These are phyloP conservation scores for Lepilemur ruficaudatus DNA, from an alignment of 2,797 vertebrate species.

Conservation along the genomic window DNA sequence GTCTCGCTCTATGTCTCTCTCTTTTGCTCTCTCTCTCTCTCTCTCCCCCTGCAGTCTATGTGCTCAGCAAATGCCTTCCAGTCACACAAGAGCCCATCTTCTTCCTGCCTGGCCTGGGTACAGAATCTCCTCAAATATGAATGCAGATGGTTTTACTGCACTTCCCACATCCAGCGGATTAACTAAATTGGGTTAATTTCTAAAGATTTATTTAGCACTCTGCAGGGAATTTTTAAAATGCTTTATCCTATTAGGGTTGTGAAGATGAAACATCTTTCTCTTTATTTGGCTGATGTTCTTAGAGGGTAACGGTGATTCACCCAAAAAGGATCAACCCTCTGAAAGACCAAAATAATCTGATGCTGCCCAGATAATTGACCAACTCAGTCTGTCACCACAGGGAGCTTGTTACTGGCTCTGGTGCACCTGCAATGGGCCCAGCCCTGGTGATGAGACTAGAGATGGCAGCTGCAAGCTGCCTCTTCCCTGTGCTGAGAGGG, in stretches of 20 bases:
- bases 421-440: neutral
- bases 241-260: neutral
- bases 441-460: neutral
- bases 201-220: neutral
- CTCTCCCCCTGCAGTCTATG: fast-evolving
- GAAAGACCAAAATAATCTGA: neutral
- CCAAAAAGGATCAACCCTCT: neutral
- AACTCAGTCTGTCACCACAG: neutral
- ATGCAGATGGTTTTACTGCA: neutral
- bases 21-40: too few species aligned
- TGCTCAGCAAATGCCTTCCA: neutral
- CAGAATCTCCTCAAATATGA: neutral
- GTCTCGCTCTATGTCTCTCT: neutral
- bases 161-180: neutral
- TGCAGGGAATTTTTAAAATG: neutral
- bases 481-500: neutral
- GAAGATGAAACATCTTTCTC: neutral
- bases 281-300: neutral
- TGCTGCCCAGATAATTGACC: neutral
- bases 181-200: neutral
- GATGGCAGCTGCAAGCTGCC: neutral
- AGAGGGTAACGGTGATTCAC: neutral
- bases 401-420: neutral
- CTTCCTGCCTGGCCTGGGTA: neutral
- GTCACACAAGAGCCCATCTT: neutral